A percentile compares a stretch with the other conserved stretches of the same genome.
phyloP scores from a whole-genome alignment of 2,888 invertebrate genomes.

The Platypus cylindrus region DNA sequence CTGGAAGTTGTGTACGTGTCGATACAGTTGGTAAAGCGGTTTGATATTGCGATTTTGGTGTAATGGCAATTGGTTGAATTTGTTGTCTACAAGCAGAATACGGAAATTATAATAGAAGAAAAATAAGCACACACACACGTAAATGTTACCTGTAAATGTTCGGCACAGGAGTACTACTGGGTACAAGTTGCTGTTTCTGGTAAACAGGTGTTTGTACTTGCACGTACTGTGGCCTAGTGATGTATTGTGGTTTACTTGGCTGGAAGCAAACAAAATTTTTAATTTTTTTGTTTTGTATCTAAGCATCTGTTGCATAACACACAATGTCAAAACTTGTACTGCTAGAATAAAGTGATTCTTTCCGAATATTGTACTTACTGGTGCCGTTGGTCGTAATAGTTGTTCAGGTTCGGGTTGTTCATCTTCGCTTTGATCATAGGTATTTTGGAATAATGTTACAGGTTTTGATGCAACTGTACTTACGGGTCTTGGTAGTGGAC shows the following conservation, averaged over 20 bases:
- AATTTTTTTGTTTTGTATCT: too few species aligned
- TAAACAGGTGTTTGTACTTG: constrained; percentile 22
- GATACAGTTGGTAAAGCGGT: constrained; percentile 34
- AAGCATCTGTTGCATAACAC: too few species aligned
- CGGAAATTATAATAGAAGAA: neutral
- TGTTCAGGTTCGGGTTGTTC: constrained; percentile 46
- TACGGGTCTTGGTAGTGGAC: constrained; percentile 25
- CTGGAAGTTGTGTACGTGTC: constrained; percentile 43
- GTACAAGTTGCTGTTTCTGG: constrained; percentile 30
- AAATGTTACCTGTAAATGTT: constrained; percentile 8
- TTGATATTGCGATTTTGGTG: constrained; percentile 41
- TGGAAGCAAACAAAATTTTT: neutral
- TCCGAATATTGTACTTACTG: constrained; percentile 22
- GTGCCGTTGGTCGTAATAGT: constrained; percentile 31
- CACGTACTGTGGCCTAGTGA: constrained; percentile 28
- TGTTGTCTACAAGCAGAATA: constrained; percentile 28
- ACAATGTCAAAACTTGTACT: too few species aligned
- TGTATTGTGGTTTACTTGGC: constrained; percentile 10
- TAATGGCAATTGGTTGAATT: constrained; percentile 43
- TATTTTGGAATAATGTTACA: constrained; percentile 60
- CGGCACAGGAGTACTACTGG: constrained; percentile 38
- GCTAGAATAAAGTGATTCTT: too few species aligned
- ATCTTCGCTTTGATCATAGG: constrained; percentile 50
- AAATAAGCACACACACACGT: too few species aligned
- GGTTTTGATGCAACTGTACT: constrained; percentile 33